These are phyloP conservation scores for Boloria selene DNA, from an alignment of 2,888 invertebrate genomes.

Conservation along the genomic window DNA sequence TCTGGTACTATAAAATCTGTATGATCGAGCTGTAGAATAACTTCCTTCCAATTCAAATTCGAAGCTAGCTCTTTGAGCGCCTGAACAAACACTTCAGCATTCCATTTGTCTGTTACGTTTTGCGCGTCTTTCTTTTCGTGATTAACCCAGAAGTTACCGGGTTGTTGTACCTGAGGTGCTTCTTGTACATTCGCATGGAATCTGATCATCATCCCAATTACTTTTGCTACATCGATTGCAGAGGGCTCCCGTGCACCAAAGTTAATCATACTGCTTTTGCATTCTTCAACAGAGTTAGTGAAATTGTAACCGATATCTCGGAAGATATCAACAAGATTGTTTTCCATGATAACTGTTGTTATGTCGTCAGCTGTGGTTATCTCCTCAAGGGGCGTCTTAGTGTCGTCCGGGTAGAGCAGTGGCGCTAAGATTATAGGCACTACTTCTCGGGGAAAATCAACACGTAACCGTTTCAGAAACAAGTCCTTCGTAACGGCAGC, in stretches of 20 bases:
- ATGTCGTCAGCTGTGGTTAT: slow-evolving; percentile 85
- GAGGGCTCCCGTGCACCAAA: slow-evolving; percentile 92
- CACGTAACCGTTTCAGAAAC: slow-evolving; percentile 90
- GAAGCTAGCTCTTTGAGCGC: slow-evolving; percentile 94
- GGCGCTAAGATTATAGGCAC: slow-evolving; percentile 95
- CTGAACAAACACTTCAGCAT: slow-evolving; percentile 95
- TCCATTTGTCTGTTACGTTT: slow-evolving; percentile 88
- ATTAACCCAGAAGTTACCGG: slow-evolving; percentile 85
- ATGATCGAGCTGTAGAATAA: slow-evolving; percentile 95
- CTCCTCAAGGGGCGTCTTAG: slow-evolving; percentile 84
- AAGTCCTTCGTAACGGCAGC: slow-evolving; percentile 88
- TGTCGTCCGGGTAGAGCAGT: slow-evolving; percentile 91
- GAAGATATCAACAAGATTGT: slow-evolving; percentile 92
- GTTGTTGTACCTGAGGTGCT: slow-evolving; percentile 87
- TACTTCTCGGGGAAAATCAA: slow-evolving; percentile 93
- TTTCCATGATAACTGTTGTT: slow-evolving; percentile 85
- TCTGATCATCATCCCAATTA: slow-evolving; percentile 93
- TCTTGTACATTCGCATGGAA: slow-evolving; percentile 86
- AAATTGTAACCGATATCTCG: slow-evolving; percentile 96
- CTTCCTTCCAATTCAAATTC: slow-evolving; percentile 95
- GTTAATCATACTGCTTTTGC: slow-evolving; percentile 91
- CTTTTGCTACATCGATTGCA: slow-evolving; percentile 91
- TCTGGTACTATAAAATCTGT: slow-evolving; percentile 94
- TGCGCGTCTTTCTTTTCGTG: slow-evolving; percentile 80
- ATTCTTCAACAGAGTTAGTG: slow-evolving; percentile 93